Evolutionary conservation across 2,888 invertebrate genomes (phyloP).

Genomic region (Salticus scenicus): DNA sequence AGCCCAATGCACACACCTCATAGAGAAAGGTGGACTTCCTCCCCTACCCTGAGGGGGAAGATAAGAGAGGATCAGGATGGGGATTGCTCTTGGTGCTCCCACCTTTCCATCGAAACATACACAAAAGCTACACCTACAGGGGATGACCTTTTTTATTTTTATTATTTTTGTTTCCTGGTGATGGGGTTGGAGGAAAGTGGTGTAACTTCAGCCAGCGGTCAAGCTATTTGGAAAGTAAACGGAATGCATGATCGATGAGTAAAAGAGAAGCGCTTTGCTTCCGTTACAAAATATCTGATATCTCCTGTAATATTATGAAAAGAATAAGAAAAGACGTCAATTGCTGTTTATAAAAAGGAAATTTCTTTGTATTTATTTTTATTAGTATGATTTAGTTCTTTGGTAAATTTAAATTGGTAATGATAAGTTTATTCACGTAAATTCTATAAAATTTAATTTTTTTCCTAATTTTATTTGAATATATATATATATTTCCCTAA

Average conservation of each 20-base stretch:
- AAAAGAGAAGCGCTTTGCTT: no score
- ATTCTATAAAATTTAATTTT: no score
- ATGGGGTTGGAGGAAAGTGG: constrained; percentile 10
- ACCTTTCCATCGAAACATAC: constrained; percentile 44
- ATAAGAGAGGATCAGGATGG: constrained; percentile 49
- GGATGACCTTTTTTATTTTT: constrained; percentile 45
- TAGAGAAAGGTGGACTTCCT: constrained; percentile 40
- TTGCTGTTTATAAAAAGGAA: not conserved
- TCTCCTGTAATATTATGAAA: no score
- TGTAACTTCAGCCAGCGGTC: not conserved
- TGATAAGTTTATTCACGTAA: no score
- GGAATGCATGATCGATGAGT: no score
- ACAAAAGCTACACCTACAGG: constrained; percentile 58
- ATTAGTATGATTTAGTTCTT: no score
- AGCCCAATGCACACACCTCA: constrained; percentile 54
- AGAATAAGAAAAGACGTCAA: not conserved
- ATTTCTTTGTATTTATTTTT: no score
- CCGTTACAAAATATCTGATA: not conserved
- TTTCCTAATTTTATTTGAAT: no score
- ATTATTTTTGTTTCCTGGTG: no score
- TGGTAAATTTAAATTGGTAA: no score
- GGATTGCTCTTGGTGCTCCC: constrained; percentile 33
- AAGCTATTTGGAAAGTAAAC: not conserved
- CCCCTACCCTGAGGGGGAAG: constrained; percentile 13
- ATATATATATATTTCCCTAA: no score